Conservation (phyloP, 2,797 vertebrate species). For the Ataeniobius toweri region DNA sequence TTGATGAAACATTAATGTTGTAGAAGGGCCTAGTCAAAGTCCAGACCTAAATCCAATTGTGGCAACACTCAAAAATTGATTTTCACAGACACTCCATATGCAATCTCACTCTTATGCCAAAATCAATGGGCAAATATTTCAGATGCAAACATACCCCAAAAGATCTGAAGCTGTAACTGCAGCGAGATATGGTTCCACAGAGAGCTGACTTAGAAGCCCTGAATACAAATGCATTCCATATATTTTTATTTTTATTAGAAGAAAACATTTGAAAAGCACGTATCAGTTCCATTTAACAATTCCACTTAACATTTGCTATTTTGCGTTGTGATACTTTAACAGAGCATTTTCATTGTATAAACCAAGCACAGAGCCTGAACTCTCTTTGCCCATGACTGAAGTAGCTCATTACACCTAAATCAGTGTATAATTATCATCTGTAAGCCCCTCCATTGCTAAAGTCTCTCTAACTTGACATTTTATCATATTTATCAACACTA, state of each 20-base stretch:
- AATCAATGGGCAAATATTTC: background rate
- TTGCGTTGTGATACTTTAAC: background rate
- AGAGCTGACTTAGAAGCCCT: background rate
- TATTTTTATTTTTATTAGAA: too few relatives aligned
- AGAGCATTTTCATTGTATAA: background rate
- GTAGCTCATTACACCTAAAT: slow-evolving; percentile 91
- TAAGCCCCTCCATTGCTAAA: slow-evolving; percentile 87
- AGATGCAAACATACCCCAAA: background rate
- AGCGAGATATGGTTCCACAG: background rate
- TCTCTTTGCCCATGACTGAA: slow-evolving; percentile 25
- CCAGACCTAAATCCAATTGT: background rate
- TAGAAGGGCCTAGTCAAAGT: background rate
- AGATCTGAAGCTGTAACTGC: background rate
- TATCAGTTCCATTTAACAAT: too few relatives aligned
- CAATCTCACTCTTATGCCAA: background rate
- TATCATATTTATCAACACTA: slow-evolving; percentile 96
- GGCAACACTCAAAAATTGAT: background rate
- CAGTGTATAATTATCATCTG: slow-evolving; percentile 92
- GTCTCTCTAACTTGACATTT: slow-evolving; percentile 95
- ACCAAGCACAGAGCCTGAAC: background rate
- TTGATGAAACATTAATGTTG: background rate
- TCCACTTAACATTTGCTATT: background rate
- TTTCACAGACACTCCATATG: background rate
- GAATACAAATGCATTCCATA: background rate
- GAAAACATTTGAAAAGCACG: too few relatives aligned